Conservation (phyloP, 2,113 vertebrate genomes). For the Rynchops niger region DNA sequence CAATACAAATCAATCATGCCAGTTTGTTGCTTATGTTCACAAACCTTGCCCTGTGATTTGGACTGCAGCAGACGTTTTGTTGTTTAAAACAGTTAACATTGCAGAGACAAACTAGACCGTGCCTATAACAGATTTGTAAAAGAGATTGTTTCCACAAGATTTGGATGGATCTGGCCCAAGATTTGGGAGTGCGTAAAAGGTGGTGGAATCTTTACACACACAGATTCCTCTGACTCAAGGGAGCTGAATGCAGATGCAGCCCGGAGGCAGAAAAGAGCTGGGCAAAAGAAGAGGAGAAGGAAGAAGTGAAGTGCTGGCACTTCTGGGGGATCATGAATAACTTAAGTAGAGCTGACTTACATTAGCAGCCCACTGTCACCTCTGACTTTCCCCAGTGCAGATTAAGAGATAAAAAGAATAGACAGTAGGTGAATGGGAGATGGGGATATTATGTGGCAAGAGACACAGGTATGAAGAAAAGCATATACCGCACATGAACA, state of each 20-base stretch:
- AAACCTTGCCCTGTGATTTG: not conserved
- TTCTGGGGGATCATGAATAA: not conserved
- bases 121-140: slow-evolving; percentile 7
- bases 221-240: not conserved
- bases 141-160: not conserved
- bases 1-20: not conserved
- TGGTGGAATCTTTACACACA: not conserved
- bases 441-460: not conserved
- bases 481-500: not conserved
- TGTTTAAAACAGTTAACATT: not conserved
- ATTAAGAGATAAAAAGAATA: not conserved
- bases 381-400: not conserved
- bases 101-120: not conserved
- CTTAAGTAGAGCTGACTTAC: not conserved
- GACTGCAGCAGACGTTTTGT: not conserved
- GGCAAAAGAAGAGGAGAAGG: not conserved
- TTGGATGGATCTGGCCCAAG: not conserved
- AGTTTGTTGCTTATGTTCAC: not conserved
- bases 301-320: not conserved
- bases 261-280: not conserved
- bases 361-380: not conserved
- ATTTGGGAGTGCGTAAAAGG: not conserved
- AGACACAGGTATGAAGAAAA: not conserved
- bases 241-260: not conserved
- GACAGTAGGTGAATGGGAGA: not conserved